Conservation (phyloP, 1,140 invertebrate species). For the Antheraea mylitta region DNA sequence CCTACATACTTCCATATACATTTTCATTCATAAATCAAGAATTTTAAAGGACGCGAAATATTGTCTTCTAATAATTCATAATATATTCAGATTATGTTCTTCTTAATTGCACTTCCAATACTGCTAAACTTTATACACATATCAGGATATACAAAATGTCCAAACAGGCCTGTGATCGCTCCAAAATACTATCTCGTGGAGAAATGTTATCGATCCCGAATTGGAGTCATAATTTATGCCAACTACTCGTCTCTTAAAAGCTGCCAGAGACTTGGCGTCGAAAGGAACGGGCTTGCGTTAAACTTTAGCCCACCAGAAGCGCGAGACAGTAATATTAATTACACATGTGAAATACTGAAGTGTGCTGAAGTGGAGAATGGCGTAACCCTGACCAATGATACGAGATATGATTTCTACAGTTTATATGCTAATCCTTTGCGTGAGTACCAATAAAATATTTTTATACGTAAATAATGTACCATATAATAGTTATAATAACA, state of each 20-base stretch:
- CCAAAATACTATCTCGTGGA: slow-evolving; percentile 65
- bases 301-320: slow-evolving; percentile 78
- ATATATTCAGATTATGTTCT: neutral
- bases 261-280: slow-evolving; percentile 79
- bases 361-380: slow-evolving; percentile 80
- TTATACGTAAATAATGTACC: too few relatives aligned
- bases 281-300: slow-evolving; percentile 81
- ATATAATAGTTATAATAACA: too few relatives aligned
- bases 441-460: slow-evolving; percentile 49
- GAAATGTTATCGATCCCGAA: slow-evolving; percentile 57
- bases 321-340: slow-evolving; percentile 36
- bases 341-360: slow-evolving; percentile 77
- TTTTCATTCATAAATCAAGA: too few relatives aligned
- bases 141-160: slow-evolving; percentile 1
- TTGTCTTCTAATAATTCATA: too few relatives aligned
- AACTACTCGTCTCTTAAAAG: slow-evolving; percentile 63
- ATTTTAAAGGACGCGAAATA: too few relatives aligned
- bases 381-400: slow-evolving; percentile 72
- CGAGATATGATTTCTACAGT: slow-evolving; percentile 81
- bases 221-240: slow-evolving; percentile 46
- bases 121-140: neutral
- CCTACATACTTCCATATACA: too few relatives aligned
- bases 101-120: neutral
- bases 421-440: slow-evolving; percentile 75
- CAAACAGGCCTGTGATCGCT: neutral